Conservation (phyloP, 2,888 invertebrate species). For the Vanessa cardui region DNA sequence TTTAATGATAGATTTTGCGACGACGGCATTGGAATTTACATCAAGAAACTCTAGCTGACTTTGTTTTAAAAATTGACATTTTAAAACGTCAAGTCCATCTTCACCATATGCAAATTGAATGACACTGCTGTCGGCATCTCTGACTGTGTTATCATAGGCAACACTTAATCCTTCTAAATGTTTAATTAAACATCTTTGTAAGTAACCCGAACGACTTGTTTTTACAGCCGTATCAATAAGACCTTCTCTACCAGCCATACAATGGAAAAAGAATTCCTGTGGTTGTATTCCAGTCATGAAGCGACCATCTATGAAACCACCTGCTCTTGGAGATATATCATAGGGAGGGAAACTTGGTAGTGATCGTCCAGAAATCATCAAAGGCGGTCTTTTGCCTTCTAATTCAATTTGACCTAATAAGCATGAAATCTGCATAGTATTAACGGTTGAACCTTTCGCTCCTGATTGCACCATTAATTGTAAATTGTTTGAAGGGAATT, state of each 20-base stretch:
- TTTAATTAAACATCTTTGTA: constrained; percentile 98
- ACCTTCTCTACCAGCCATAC: constrained; percentile 99
- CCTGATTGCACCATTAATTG: constrained; percentile 99
- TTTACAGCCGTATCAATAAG: constrained; percentile 99
- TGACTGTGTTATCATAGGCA: constrained; percentile 96
- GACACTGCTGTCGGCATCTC: constrained; percentile 96
- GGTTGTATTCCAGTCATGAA: constrained; percentile 99
- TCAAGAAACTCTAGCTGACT: constrained; percentile 91
- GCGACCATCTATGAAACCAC: constrained; percentile 97
- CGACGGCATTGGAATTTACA: constrained; percentile 88
- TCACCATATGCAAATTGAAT: constrained; percentile 97
- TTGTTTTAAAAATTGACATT: constrained; percentile 91
- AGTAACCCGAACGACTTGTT: constrained; percentile 98
- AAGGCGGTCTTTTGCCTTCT: constrained; percentile 97
- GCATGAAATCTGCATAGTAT: constrained; percentile 99
- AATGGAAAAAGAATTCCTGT: constrained; percentile 99
- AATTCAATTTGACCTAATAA: constrained; percentile 98
- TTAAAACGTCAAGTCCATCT: constrained; percentile 95
- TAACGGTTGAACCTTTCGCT: constrained; percentile 99
- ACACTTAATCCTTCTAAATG: constrained; percentile 98
- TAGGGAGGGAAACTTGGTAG: constrained; percentile 96
- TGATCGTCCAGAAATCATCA: constrained; percentile 96
- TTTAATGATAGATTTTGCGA: constrained; percentile 82
- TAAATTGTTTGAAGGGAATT: constrained; percentile 97
- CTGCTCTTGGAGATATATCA: constrained; percentile 94